These are phyloP conservation scores for Morbakka virulenta DNA, from an alignment of 30 jellyfish, hydroid and myxozoan species.

Conservation along the genomic window DNA sequence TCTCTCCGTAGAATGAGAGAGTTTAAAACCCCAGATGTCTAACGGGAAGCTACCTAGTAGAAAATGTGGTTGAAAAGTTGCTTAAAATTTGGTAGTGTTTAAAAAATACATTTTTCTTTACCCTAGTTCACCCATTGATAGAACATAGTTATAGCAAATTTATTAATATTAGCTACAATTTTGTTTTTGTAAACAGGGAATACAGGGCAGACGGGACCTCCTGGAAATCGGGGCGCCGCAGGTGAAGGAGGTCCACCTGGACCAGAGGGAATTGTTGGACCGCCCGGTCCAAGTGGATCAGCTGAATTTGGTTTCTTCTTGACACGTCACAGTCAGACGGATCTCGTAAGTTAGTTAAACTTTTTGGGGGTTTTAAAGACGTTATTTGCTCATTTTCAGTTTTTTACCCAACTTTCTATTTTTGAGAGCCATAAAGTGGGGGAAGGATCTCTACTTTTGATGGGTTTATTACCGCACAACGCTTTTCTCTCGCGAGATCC, in stretches of 20 bases:
- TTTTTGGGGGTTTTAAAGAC: not conserved
- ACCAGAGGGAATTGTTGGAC: constrained; percentile 65
- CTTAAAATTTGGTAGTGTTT: not conserved
- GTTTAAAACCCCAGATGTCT: too few relatives aligned
- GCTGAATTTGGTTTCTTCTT: constrained; percentile 85
- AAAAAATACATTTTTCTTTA: not conserved
- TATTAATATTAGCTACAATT: not conserved
- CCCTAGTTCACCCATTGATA: not conserved
- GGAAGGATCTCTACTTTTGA: too few relatives aligned
- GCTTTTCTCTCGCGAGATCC: too few relatives aligned
- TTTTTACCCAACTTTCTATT: not conserved
- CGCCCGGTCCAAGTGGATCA: constrained; percentile 88
- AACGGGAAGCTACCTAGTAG: too few relatives aligned
- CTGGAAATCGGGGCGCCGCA: constrained; percentile 69
- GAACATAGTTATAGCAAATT: not conserved
- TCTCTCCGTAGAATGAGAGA: too few relatives aligned
- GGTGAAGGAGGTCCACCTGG: constrained; percentile 76
- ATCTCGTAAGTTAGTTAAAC: constrained; percentile 25
- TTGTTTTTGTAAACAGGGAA: constrained; percentile 26
- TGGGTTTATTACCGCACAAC: too few relatives aligned
- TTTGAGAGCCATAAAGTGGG: too few relatives aligned
- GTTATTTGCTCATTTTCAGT: not conserved
- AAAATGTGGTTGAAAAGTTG: too few relatives aligned
- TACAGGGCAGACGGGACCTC: constrained; percentile 53
- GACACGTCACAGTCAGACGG: constrained; percentile 90